These are phyloP conservation scores for Drosophila eohydei DNA, from an alignment of 2,888 invertebrate genomes.

Conservation along the genomic window DNA sequence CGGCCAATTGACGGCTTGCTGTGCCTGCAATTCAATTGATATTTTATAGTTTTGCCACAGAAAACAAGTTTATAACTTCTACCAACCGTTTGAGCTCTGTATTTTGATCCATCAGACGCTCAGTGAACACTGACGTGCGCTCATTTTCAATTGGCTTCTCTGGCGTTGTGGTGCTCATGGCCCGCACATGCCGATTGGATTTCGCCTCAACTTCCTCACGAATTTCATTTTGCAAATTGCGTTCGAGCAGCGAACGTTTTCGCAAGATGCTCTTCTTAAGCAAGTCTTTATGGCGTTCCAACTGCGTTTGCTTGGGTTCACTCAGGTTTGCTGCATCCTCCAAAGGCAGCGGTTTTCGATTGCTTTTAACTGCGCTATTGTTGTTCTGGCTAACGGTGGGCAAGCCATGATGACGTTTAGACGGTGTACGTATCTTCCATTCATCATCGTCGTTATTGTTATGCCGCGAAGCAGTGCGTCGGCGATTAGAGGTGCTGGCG, in stretches of 20 bases:
- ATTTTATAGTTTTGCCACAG: background rate
- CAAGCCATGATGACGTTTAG: slow-evolving; percentile 44
- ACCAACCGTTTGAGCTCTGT: slow-evolving; percentile 57
- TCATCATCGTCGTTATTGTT: slow-evolving; percentile 62
- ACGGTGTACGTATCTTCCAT: slow-evolving; percentile 60
- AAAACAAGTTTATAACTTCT: too few species aligned
- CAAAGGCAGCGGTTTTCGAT: slow-evolving; percentile 36
- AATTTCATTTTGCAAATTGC: slow-evolving; percentile 95
- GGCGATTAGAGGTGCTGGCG: slow-evolving; percentile 34
- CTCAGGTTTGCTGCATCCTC: slow-evolving; percentile 39
- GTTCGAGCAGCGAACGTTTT: slow-evolving; percentile 94
- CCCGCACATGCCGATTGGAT: slow-evolving; percentile 62
- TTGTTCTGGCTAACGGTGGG: slow-evolving; percentile 25
- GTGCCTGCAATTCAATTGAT: slow-evolving; percentile 4
- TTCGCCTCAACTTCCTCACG: slow-evolving; percentile 90
- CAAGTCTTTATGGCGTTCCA: slow-evolving; percentile 93
- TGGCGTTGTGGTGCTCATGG: slow-evolving; percentile 71
- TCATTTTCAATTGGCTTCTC: slow-evolving; percentile 69
- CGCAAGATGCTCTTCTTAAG: slow-evolving; percentile 97
- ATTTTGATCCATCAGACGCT: slow-evolving; percentile 54
- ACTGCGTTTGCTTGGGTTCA: slow-evolving; percentile 87
- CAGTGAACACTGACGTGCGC: slow-evolving; percentile 35
- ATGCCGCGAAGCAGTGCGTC: slow-evolving; percentile 43
- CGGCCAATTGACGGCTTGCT: slow-evolving; percentile 33
- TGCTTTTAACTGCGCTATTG: slow-evolving; percentile 44